Base-by-base conservation (phyloP, 2,797 vertebrate species). In the Falco cherrug region DNA sequence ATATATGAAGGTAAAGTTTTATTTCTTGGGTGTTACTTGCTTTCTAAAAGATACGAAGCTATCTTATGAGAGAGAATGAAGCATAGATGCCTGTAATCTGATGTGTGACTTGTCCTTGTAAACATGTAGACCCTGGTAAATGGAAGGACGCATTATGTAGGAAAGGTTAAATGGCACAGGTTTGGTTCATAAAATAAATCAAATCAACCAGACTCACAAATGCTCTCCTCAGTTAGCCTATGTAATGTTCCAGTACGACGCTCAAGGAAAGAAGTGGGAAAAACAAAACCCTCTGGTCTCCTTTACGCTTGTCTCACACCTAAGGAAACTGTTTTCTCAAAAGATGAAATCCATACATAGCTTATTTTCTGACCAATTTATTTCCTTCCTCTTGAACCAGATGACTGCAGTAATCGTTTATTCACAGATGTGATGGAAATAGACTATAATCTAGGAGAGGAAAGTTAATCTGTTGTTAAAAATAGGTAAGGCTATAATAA, bases 61-160 rank as follows among this genome's bases (percentile, higher is more conserved):
- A 69, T 35, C 11, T 57, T 35, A 28, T 2, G 6, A 67, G 16
- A 68, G 12, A 77, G 17, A 82, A 45, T 9, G 4, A 91, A 87
- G 53, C 0, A 0, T n/a, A 87, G 29, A 63, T 22, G 17, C 7
- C 69, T 12, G 56, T 8, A 81, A 5, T 4, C 20, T 64, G 16
- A 63, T 19, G 48, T 2, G 2, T 63, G 41, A 64, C 16, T 51
- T 77, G 21, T 47, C 16, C 64, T 43, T 80, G 33, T 63, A 94
- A 79, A 89, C 2, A 22, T 6, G 37, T 0, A 69, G 37, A 35
- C 37, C 22, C 22, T 57, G n/a, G 25, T 60, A 78, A 78, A 64
- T 4, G 5, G 28, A 74, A 81, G 19, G 35, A 77, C 56, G 8
- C 53, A 41, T 75, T 78, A 90, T 3, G 31, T 8, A 86, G 24